Evolutionary conservation across 2,113 vertebrate genomes (phyloP).

Genomic region (Ciconia stormi): DNA sequence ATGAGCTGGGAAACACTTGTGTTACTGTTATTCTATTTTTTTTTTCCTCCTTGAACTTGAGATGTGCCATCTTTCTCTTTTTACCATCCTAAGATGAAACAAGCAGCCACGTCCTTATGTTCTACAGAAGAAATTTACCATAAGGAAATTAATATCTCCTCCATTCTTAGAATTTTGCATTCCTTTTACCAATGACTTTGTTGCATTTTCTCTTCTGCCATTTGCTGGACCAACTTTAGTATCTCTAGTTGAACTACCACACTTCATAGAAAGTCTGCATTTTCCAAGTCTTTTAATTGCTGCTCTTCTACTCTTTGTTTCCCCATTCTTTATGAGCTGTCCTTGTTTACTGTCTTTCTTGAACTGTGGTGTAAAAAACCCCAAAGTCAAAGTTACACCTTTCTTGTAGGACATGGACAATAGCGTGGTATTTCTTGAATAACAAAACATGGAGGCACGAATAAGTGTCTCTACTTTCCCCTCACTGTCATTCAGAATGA

Average conservation of each 20-base stretch:
- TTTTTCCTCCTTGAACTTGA: neutral
- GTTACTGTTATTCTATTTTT: neutral
- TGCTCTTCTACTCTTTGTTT: neutral
- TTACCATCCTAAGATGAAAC: neutral
- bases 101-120: neutral
- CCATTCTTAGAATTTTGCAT: neutral
- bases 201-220: neutral
- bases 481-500: neutral
- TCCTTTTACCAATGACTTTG: neutral
- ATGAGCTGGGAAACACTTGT: neutral
- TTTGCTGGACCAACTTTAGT: neutral
- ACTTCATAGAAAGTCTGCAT: neutral
- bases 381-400: neutral
- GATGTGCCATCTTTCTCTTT: neutral
- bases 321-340: neutral
- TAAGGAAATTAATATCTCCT: neutral
- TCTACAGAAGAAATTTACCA: neutral
- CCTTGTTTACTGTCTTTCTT: neutral
- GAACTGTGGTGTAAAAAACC: neutral
- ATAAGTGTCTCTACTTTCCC: neutral
- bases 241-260: neutral
- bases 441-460: neutral
- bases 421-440: neutral
- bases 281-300: neutral
- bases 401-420: neutral